Percentiles rank a stretch among this genome's conserved stretches.
Conservation (phyloP, 2,888 invertebrate species). For the Polydrusus tereticollis region DNA sequence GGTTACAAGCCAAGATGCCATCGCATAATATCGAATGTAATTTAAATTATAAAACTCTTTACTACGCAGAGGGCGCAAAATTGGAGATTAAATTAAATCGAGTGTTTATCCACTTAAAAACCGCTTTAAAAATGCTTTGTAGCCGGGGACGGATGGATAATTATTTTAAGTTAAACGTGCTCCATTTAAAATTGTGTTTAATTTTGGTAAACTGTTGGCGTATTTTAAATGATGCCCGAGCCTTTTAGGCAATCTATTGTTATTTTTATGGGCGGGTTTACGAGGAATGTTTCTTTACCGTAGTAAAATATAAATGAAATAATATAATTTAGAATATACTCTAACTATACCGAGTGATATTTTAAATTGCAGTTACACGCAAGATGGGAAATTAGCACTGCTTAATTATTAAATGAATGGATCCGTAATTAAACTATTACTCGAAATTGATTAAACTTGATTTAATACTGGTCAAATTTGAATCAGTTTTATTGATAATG, state of each 20-base stretch:
- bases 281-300: background rate
- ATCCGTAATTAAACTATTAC: no score
- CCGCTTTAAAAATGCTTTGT: slow-evolving; percentile 16
- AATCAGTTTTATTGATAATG: no score
- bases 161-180: slow-evolving; percentile 14
- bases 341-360: no score
- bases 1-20: background rate
- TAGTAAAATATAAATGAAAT: background rate
- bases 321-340: no score
- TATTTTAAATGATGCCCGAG: background rate
- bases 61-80: background rate
- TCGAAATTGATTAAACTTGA: no score
- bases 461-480: no score
- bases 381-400: no score
- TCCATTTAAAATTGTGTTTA: slow-evolving; percentile 10
- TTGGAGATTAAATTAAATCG: slow-evolving; percentile 15
- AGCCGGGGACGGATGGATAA: background rate
- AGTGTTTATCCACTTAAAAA: slow-evolving; percentile 21
- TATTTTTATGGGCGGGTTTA: background rate
- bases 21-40: slow-evolving; percentile 14
- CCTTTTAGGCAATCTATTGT: background rate
- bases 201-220: background rate
- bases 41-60: slow-evolving; percentile 22
- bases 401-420: no score
- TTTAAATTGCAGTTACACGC: no score